phyloP scores from a whole-genome alignment of 2,797 vertebrate species.

The Sardinella longiceps region DNA sequence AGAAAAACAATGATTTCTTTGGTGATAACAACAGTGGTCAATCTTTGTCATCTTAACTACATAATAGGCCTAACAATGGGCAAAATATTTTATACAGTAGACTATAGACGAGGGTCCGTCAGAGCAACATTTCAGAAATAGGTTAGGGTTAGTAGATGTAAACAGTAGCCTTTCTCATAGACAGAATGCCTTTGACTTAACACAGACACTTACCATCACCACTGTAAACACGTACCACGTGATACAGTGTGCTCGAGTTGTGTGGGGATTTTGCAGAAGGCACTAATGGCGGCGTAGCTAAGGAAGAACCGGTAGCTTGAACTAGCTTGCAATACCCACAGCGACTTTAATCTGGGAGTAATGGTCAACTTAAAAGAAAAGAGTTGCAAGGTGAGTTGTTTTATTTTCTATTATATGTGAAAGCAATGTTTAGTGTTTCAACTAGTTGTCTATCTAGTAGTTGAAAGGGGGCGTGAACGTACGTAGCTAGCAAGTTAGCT shows the following conservation, averaged over 20 bases:
- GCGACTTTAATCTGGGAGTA: constrained; percentile 20
- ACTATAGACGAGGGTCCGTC: too few relatives aligned
- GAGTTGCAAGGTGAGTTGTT: constrained; percentile 1
- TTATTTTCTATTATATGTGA: not conserved
- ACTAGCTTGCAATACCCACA: not conserved
- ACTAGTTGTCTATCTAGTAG: not conserved
- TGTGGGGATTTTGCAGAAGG: constrained; percentile 20
- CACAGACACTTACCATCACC: not conserved
- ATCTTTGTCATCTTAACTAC: too few relatives aligned
- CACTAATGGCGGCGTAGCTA: constrained; percentile 22
- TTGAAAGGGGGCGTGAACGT: constrained; percentile 48
- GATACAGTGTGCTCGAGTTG: constrained; percentile 25
- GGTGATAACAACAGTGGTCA: too few relatives aligned
- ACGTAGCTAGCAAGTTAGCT: not conserved
- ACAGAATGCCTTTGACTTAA: too few relatives aligned
- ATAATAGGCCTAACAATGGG: too few relatives aligned
- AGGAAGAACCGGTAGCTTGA: constrained; percentile 15
- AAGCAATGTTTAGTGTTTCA: not conserved
- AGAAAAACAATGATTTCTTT: too few relatives aligned
- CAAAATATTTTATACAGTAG: too few relatives aligned
- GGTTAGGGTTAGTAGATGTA: too few relatives aligned
- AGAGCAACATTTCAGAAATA: too few relatives aligned
- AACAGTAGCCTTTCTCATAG: too few relatives aligned
- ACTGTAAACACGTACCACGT: constrained; percentile 48
- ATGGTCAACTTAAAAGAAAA: not conserved